phyloP scores from a whole-genome alignment of 2,113 vertebrate genomes.

The Carlito syrichta region DNA sequence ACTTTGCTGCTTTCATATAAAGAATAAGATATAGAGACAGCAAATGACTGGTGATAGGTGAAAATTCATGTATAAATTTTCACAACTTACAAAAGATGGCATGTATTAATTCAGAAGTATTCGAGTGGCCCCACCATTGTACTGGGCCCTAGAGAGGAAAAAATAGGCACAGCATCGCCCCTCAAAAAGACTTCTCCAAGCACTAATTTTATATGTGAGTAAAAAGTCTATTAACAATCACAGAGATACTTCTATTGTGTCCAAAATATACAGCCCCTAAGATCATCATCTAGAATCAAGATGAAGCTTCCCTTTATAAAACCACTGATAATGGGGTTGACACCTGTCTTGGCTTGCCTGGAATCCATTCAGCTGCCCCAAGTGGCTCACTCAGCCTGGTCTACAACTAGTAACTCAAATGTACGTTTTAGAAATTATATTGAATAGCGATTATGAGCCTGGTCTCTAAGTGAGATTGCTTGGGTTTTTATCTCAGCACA shows the following conservation, averaged over 20 bases:
- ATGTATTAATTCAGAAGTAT: background rate
- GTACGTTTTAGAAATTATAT: background rate
- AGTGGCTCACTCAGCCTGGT: fast-evolving
- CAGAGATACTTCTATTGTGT: background rate
- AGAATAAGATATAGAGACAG: background rate
- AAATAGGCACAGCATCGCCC: background rate
- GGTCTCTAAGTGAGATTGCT: background rate
- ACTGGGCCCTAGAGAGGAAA: background rate
- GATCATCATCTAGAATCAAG: no score
- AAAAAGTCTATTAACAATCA: background rate
- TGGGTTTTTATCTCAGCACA: background rate
- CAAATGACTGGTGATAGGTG: background rate
- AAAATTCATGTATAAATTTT: background rate
- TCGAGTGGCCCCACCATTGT: background rate
- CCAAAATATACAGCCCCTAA: fast-evolving
- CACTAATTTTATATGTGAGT: background rate
- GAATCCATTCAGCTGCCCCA: background rate
- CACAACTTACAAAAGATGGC: background rate
- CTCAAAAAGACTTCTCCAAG: fast-evolving
- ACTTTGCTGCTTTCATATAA: background rate
- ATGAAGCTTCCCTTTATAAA: background rate
- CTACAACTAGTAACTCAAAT: no score
- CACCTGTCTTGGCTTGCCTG: background rate
- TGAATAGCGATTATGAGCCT: background rate
- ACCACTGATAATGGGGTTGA: fast-evolving